Conservation (phyloP, 2,797 vertebrate genomes). For the Leuciscus waleckii region DNA sequence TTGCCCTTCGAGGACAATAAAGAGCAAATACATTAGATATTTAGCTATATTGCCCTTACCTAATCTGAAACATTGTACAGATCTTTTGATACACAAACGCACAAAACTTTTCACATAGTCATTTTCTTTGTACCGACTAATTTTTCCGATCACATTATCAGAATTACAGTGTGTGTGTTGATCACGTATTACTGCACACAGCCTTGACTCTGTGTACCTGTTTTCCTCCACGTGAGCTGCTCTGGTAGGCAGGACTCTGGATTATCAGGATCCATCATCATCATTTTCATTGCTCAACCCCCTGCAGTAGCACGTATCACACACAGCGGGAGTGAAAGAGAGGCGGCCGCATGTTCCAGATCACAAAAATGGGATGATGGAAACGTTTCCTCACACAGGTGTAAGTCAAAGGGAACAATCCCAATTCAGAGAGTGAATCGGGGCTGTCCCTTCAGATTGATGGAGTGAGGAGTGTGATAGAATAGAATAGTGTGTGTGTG, state of each 20-base stretch:
- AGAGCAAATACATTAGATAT: not conserved
- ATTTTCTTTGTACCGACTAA: conserved; percentile 21
- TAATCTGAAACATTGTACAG: not conserved
- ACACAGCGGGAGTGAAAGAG: no score
- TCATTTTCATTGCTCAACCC: conserved; percentile 15
- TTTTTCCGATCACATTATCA: conserved; percentile 9
- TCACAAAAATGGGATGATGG: conserved; percentile 11
- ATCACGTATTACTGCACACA: not conserved
- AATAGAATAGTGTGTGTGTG: not conserved
- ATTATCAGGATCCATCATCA: conserved; percentile 29
- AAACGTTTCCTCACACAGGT: not conserved
- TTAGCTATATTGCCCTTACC: no score
- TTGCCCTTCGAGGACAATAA: not conserved
- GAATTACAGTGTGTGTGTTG: not conserved
- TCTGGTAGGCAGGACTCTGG: conserved; percentile 61
- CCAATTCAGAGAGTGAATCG: conserved; percentile 53
- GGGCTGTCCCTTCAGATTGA: conserved; percentile 31
- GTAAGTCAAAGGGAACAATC: conserved; percentile 55
- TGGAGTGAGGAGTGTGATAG: not conserved
- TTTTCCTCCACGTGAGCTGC: conserved; percentile 8
- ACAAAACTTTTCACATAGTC: not conserved
- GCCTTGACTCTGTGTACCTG: not conserved
- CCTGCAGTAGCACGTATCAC: not conserved
- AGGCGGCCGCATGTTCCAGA: not conserved
- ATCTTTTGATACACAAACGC: not conserved